Base-by-base conservation (phyloP, 2,797 vertebrate species). In the Merluccius polli region DNA sequence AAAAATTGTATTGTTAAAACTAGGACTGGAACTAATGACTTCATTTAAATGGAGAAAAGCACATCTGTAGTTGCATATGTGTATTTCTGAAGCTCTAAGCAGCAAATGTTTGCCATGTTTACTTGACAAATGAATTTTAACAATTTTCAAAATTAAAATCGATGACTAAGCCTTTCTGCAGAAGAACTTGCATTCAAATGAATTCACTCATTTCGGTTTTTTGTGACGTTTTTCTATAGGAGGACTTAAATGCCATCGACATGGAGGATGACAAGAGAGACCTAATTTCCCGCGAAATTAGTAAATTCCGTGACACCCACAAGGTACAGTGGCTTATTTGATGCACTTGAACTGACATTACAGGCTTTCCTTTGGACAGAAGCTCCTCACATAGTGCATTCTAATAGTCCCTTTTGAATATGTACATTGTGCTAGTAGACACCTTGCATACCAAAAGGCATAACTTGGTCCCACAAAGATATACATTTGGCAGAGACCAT, bases 241-340 rank as follows among this genome's bases (percentile, higher is more conserved):
- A 99, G 86, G 98, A 99, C 93, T 97, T 99, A 91, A 99, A 97
- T 92, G 95, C 96, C 84, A 99, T 99, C 90, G 98, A 99, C 92
- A 98, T 99, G 95, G 98, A 99, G 90, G 98, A 99, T 88, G 98
- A 99, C 93, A 99, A 99, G 95, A 95, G 97, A 94, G 98, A 99
- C 94, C 95, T 99, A 93, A 99, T 99, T 95, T 99, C 98, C 85
- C 95, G 97, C 94, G 98, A 99, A 94, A 99, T 99, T 94, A 99
- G 97, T 96, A 99, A 99, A 96, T 99, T 99, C 93, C 97, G 98
- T 86, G 98, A 99, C 90, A 99, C 98, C 84, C 98, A 99, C 94
- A 99, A 98, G 98, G 98, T 99, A 99, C 95, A 95, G 93, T 93
- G 92, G 86, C 94, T 80, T 75, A 35, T 87, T 87, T 89, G 78